Conservation (phyloP, 1,140 invertebrate genomes). For the Aphelinus certus region DNA sequence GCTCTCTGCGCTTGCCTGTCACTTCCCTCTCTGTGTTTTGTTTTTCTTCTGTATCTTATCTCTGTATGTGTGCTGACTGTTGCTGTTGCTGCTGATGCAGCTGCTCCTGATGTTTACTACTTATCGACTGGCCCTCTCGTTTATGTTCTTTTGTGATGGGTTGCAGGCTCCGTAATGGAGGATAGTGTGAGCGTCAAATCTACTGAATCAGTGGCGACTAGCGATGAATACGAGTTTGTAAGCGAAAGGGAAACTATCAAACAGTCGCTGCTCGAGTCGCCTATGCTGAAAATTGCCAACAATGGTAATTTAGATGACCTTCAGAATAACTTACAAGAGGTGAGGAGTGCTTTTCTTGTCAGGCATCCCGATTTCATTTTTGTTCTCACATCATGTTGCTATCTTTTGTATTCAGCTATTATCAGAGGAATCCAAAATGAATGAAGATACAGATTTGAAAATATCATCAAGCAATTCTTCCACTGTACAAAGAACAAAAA, state of each 20-base stretch:
- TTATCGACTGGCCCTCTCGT: too few relatives aligned
- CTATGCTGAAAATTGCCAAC: conserved; percentile 78
- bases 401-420: conserved; percentile 50
- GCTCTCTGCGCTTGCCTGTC: too few relatives aligned
- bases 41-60: neutral
- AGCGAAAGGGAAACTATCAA: conserved; percentile 60
- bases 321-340: conserved; percentile 78
- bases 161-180: conserved; percentile 73
- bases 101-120: neutral
- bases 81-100: neutral
- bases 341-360: conserved; percentile 46
- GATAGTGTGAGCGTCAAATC: conserved; percentile 81
- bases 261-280: conserved; percentile 64
- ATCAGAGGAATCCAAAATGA: conserved; percentile 64
- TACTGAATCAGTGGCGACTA: conserved; percentile 82
- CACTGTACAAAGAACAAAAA: conserved; percentile 51
- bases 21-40: too few relatives aligned
- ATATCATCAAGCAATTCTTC: conserved; percentile 42
- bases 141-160: conserved; percentile 1
- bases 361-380: too few relatives aligned
- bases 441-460: conserved; percentile 50
- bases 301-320: conserved; percentile 79
- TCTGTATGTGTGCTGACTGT: neutral
- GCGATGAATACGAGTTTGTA: conserved; percentile 87
- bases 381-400: neutral